Conservation (phyloP, 1,140 invertebrate species). For the Papilio glaucus region DNA sequence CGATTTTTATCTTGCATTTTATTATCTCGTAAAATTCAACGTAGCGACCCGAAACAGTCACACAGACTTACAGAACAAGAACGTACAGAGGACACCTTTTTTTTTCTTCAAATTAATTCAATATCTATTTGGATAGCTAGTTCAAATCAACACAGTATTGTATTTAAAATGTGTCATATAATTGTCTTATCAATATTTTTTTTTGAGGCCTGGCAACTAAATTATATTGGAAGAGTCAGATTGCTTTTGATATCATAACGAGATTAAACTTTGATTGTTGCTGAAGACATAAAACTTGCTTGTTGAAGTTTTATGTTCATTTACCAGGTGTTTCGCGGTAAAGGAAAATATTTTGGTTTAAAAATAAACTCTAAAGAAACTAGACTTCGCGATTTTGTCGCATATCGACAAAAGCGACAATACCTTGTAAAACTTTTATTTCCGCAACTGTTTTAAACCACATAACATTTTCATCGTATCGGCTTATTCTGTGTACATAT, state of each 20-base stretch:
- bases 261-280: slow-evolving; percentile 11
- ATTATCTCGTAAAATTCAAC: too few species aligned
- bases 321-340: neutral
- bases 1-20: too few species aligned
- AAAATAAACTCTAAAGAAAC: neutral
- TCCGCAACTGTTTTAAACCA: neutral
- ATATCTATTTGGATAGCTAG: too few species aligned
- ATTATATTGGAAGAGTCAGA: neutral
- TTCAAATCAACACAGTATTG: too few species aligned
- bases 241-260: neutral
- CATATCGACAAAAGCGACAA: too few species aligned
- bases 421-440: too few species aligned
- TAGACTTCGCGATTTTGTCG: neutral
- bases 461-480: neutral
- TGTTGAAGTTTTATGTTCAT: neutral
- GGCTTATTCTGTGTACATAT: neutral
- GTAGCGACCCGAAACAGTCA: too few species aligned
- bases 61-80: too few species aligned
- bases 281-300: neutral
- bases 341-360: neutral
- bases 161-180: neutral
- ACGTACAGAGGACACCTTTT: too few species aligned
- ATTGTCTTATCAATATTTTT: neutral
- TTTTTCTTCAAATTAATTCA: too few species aligned
- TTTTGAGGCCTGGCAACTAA: neutral